These are phyloP conservation scores for Rhingia campestris DNA, from an alignment of 2,888 invertebrate genomes.

Conservation along the genomic window DNA sequence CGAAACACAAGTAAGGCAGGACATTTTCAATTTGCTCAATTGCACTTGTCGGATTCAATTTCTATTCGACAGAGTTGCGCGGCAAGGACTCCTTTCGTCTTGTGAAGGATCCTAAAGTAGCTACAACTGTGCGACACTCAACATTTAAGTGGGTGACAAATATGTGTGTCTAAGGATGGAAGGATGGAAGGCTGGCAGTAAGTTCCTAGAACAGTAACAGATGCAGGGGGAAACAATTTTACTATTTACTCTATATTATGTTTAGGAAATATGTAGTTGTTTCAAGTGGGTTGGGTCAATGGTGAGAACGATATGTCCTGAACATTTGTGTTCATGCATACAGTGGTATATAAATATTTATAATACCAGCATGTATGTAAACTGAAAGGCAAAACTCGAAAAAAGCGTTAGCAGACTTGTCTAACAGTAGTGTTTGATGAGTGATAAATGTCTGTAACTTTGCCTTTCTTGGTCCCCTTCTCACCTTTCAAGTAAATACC, in stretches of 20 bases:
- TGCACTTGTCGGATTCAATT: constrained; percentile 72
- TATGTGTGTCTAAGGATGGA: constrained; percentile 24
- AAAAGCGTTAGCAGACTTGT: no score
- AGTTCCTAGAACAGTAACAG: background rate
- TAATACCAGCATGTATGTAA: no score
- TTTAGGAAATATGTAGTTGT: constrained; percentile 40
- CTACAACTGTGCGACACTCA: constrained; percentile 40
- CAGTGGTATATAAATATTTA: no score
- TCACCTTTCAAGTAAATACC: no score
- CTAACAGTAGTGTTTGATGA: no score
- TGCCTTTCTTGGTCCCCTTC: no score
- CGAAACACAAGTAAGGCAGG: constrained; percentile 30
- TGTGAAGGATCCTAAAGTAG: constrained; percentile 26
- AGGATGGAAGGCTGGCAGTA: constrained; percentile 21
- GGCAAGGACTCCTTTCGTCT: constrained; percentile 23
- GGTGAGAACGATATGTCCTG: no score
- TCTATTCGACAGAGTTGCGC: constrained; percentile 50
- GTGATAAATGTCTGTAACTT: no score
- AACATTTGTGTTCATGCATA: no score
- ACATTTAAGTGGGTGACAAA: constrained; percentile 63
- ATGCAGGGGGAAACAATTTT: constrained; percentile 23
- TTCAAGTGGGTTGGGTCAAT: background rate
- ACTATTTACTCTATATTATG: constrained; percentile 43
- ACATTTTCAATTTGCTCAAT: constrained; percentile 72
- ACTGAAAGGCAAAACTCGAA: no score